Conservation (phyloP, 2,888 invertebrate species). For the Dolichopus griseipennis region DNA sequence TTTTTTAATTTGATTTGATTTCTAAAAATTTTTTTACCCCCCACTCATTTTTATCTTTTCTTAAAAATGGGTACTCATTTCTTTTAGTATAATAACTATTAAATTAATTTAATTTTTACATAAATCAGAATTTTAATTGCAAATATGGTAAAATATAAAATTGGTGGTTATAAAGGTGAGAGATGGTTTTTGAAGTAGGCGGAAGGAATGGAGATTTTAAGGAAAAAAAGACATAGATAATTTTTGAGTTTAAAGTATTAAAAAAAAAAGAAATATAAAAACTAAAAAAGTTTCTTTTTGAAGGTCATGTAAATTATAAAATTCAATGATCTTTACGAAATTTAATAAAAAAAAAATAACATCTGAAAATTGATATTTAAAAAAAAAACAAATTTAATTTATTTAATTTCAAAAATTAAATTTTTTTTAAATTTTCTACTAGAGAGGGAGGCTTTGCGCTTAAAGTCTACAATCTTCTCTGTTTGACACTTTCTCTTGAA, state of each 20-base stretch:
- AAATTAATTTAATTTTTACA: background rate
- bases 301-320: background rate
- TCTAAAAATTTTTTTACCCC: background rate
- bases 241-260: too few species aligned
- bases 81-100: background rate
- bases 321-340: background rate
- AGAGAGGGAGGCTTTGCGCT: too few species aligned
- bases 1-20: background rate
- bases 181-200: background rate
- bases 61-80: too few species aligned
- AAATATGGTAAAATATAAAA: background rate
- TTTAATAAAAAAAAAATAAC: too few species aligned
- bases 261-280: background rate
- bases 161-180: background rate
- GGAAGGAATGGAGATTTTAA: too few species aligned
- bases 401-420: too few species aligned
- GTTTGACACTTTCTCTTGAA: too few species aligned
- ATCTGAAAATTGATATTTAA: too few species aligned
- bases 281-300: background rate
- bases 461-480: too few species aligned
- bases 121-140: constrained; percentile 1
- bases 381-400: too few species aligned
- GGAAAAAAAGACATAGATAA: too few species aligned
- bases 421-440: too few species aligned
- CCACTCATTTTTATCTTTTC: background rate